Evolutionary conservation across 1,140 invertebrate genomes (phyloP).

Genomic region (Formica selysi): DNA sequence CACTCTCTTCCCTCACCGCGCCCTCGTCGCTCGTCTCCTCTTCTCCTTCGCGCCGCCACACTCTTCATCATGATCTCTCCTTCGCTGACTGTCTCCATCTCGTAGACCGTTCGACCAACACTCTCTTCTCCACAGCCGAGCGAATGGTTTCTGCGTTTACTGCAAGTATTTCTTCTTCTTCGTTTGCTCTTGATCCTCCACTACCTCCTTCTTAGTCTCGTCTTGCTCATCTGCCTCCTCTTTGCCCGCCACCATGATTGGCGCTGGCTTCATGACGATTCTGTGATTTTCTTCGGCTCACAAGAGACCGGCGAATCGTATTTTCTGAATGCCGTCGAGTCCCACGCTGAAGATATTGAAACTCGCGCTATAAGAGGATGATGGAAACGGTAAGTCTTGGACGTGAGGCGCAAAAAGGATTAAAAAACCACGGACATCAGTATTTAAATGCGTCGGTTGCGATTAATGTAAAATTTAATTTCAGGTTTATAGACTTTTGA

Average conservation of each 20-base stretch:
- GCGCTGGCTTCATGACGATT: conserved; percentile 55
- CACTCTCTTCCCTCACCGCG: conserved; percentile 38
- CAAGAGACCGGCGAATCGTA: conserved; percentile 67
- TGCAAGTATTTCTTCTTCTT: conserved; percentile 69
- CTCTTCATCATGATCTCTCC: conserved; percentile 61
- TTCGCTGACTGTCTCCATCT: conserved; percentile 61
- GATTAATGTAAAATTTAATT: not conserved
- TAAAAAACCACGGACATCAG: conserved; percentile 18
- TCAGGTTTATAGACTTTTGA: not conserved
- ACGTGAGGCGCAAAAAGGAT: conserved; percentile 5
- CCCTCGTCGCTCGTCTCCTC: conserved; percentile 15
- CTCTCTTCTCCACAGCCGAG: conserved; percentile 58
- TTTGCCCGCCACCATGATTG: conserved; percentile 40
- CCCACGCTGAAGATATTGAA: conserved; percentile 46
- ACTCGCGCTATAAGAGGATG: conserved; percentile 30
- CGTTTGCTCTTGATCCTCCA: conserved; percentile 54
- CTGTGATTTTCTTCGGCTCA: conserved; percentile 67
- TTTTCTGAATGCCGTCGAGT: conserved; percentile 54
- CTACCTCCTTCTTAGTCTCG: conserved; percentile 29
- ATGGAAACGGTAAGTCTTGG: conserved; percentile 33
- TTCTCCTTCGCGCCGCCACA: not conserved
- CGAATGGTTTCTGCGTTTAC: conserved; percentile 69
- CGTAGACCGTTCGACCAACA: conserved; percentile 41
- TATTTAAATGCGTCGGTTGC: not conserved
- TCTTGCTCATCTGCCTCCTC: conserved; percentile 52